These are phyloP conservation scores for Steinernema scapterisci DNA, from an alignment of 2,888 invertebrate genomes.

Conservation along the genomic window DNA sequence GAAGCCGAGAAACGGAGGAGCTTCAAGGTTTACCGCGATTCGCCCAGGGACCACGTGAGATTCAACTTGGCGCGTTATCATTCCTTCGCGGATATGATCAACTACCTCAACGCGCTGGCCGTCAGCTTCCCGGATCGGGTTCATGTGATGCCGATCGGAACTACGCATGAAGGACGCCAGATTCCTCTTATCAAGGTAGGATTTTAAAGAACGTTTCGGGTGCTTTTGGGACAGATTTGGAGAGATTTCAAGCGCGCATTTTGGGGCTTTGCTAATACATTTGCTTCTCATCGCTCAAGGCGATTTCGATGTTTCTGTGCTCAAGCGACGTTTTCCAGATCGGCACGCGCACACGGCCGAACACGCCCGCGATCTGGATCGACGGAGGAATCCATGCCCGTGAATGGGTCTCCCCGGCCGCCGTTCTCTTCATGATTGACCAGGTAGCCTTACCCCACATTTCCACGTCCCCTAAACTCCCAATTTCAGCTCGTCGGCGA, in stretches of 20 bases:
- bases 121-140: constrained; percentile 64
- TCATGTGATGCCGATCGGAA: constrained; percentile 65
- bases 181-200: constrained; percentile 67
- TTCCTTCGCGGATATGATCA: constrained; percentile 65
- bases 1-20: constrained; percentile 36
- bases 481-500: constrained; percentile 59
- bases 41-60: constrained; percentile 41
- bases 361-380: constrained; percentile 51
- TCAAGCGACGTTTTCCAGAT: no score
- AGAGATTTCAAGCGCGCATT: no score
- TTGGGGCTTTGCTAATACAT: no score
- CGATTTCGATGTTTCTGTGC: no score
- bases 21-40: constrained; percentile 35
- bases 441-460: no score
- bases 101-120: constrained; percentile 65
- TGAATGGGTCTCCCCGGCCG: constrained; percentile 63
- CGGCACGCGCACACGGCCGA: background rate
- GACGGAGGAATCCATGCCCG: constrained; percentile 62
- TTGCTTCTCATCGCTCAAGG: no score
- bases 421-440: constrained; percentile 65
- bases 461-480: background rate
- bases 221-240: no score
- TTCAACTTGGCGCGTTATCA: constrained; percentile 64
- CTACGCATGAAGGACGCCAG: constrained; percentile 66
- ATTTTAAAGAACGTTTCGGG: no score